These are phyloP conservation scores for Pyralis farinalis DNA, from an alignment of 2,888 invertebrate genomes.

Conservation along the genomic window DNA sequence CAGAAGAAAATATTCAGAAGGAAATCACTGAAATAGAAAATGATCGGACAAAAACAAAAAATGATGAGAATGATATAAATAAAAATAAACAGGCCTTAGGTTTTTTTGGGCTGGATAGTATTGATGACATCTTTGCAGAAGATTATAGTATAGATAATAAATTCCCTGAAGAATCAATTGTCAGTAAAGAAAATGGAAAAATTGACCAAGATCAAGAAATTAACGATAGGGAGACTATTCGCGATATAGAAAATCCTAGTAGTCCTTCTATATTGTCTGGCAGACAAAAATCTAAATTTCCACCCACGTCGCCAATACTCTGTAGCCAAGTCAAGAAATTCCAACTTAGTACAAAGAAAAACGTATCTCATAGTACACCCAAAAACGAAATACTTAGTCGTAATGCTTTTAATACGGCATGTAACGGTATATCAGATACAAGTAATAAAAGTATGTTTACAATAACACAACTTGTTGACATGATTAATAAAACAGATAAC, in stretches of 20 bases:
- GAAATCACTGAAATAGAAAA: conserved; percentile 10
- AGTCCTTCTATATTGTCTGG: conserved; percentile 69
- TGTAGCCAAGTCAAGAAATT: conserved; percentile 50
- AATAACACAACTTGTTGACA: conserved; percentile 67
- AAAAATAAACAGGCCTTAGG: conserved; percentile 42
- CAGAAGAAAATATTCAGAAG: conserved; percentile 32
- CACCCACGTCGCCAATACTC: conserved; percentile 57
- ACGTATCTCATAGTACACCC: conserved; percentile 31
- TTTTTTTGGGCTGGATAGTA: conserved; percentile 66
- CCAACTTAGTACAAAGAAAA: conserved; percentile 42
- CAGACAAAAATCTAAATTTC: conserved; percentile 22
- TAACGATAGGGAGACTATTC: conserved; percentile 9
- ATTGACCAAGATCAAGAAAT: not conserved
- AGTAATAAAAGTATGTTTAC: conserved; percentile 64
- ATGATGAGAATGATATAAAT: conserved; percentile 6
- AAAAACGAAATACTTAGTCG: conserved; percentile 32
- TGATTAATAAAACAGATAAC: conserved; percentile 55
- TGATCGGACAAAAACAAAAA: conserved; percentile 3
- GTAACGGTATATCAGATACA: conserved; percentile 28
- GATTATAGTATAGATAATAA: conserved; percentile 35
- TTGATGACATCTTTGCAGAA: conserved; percentile 72
- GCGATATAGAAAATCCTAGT: conserved; percentile 23
- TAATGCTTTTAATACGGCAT: conserved; percentile 26
- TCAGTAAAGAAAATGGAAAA: not conserved
- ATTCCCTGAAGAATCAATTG: conserved; percentile 14